phyloP scores from a whole-genome alignment of 2,888 invertebrate genomes.

The Epirrhoe tristata region DNA sequence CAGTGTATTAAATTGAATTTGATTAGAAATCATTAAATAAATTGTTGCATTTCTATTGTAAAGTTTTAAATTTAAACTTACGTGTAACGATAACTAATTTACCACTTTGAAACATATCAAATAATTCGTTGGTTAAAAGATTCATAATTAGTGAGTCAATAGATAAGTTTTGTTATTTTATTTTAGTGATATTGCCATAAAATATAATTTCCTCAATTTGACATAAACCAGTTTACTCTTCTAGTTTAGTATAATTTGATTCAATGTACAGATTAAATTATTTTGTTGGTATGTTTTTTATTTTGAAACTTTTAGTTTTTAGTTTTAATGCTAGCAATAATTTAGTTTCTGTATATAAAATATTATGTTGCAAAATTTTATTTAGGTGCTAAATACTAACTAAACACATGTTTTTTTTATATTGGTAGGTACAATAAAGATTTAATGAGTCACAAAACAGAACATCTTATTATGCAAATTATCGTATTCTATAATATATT shows the following conservation, averaged over 20 bases:
- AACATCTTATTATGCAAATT: constrained; percentile 18
- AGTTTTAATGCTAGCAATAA: constrained; percentile 74
- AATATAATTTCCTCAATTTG: constrained; percentile 52
- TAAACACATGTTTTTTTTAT: constrained; percentile 47
- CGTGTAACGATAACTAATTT: constrained; percentile 20
- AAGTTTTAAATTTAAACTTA: constrained; percentile 25
- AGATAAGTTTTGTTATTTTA: constrained; percentile 40
- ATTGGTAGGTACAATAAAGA: constrained; percentile 55
- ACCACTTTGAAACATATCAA: constrained; percentile 45
- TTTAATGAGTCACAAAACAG: constrained; percentile 73
- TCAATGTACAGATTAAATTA: constrained; percentile 81
- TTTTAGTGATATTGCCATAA: constrained; percentile 73
- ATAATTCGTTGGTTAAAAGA: constrained; percentile 28
- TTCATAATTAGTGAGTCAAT: constrained; percentile 35
- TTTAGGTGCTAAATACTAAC: constrained; percentile 77
- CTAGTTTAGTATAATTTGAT: constrained; percentile 57
- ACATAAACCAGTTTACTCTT: constrained; percentile 68
- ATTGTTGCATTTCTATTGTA: constrained; percentile 43
- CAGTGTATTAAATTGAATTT: constrained; percentile 22
- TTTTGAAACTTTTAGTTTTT: constrained; percentile 70
- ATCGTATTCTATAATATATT: constrained; percentile 46
- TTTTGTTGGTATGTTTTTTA: constrained; percentile 76
- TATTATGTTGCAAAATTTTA: constrained; percentile 75
- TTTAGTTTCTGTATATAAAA: constrained; percentile 77
- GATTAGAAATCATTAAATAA: constrained; percentile 27